phyloP scores from a whole-genome alignment of 2,113 vertebrate genomes.

The Nettapus auritus region DNA sequence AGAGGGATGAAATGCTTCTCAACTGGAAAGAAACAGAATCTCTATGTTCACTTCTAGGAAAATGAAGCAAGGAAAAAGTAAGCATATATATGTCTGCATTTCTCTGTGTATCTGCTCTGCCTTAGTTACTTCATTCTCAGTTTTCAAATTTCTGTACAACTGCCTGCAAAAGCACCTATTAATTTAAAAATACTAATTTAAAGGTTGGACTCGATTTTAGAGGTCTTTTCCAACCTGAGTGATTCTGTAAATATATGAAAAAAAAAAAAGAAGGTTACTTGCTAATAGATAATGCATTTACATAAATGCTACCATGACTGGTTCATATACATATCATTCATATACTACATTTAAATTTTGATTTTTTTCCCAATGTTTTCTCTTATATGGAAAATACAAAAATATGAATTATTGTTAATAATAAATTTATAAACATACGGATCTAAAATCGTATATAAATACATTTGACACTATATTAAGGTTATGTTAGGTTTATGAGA shows the following conservation, averaged over 20 bases:
- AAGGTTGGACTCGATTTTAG: too few relatives aligned
- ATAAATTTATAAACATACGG: not conserved
- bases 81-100: accelerated
- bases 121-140: not conserved
- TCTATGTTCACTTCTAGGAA: not conserved
- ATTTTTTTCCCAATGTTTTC: not conserved
- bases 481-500: not conserved
- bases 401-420: not conserved
- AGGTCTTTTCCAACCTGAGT: too few relatives aligned
- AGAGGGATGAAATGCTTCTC: not conserved
- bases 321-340: not conserved
- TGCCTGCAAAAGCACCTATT: accelerated
- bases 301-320: not conserved
- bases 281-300: not conserved
- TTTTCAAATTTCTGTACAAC: not conserved
- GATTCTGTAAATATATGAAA: too few relatives aligned
- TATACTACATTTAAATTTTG: not conserved
- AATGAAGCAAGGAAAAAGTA: not conserved
- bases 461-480: not conserved
- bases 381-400: not conserved
- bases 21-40: not conserved
- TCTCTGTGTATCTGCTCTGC: not conserved
- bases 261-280: not conserved
- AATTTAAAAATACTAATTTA: not conserved
- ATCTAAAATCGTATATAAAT: not conserved